Evolutionary conservation across 2,113 vertebrate genomes (phyloP), one percentile per base, ranked within the genome.

Genomic region (Geococcyx californianus): DNA sequence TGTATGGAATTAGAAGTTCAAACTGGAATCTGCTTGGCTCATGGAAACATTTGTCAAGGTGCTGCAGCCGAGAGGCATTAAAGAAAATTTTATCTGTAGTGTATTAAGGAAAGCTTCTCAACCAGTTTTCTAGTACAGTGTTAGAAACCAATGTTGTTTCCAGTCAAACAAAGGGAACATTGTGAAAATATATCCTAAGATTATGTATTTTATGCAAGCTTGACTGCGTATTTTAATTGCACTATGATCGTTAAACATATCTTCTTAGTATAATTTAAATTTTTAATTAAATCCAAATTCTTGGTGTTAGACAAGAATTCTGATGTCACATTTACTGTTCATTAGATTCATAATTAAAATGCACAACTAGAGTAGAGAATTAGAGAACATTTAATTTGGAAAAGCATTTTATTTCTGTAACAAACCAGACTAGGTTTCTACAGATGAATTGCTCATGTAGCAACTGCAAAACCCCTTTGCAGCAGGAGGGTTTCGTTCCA

Each of bases 341-440:
- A 80, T 94, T 93, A 91, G 62, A 81, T 82, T 66, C n/a, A 54
- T 96, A 97, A 97, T 97, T 96, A 94, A 96, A 97, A 94, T 78
- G 33, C 85, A n/a, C 52, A 88, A 17, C 72, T 56, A 67, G 45
- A 73, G 47, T 62, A 31, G 88, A 91, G 79, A 96, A 85, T 82
- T 69, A 67, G 17, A 75, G 78, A 95, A 68, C 89, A 93, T 94
- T 95, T 90, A 90, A 92, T 96, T 94, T 63, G 63, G 47, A 76
- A 87, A 44, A 68, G 16, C 15, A 69, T 95, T 96, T 80, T n/a
- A 34, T 84, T 80, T 92, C 77, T 89, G 31, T 69, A 72, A 63
- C 52, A 34, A 49, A 16, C 33, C 38, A 18, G 28, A 18, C 44
- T 84, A 33, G 33, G 56, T 75, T 89, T 75, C 56, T 49, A 18